Conservation (phyloP, 2,113 vertebrate species). For the Ahaetulla prasina region DNA sequence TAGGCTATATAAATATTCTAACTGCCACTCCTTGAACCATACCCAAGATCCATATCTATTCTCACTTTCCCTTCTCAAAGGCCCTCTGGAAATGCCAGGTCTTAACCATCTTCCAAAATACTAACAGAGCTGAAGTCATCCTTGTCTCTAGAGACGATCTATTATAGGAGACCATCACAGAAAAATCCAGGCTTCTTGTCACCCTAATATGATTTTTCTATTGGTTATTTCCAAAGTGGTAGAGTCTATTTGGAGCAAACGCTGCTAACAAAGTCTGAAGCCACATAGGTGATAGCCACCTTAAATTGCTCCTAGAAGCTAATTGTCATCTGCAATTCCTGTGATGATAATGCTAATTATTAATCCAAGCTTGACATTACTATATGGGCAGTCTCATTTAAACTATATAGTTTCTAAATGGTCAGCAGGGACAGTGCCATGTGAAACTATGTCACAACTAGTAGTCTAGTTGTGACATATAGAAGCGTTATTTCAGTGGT, state of each 20-base stretch:
- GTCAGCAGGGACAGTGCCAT: not conserved
- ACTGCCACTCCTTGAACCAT: not conserved
- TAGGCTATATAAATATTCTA: not conserved
- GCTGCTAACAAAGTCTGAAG: not conserved
- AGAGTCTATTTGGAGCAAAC: not conserved
- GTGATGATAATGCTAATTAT: not conserved
- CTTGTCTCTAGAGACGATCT: not conserved
- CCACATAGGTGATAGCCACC: not conserved
- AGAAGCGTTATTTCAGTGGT: too few relatives aligned
- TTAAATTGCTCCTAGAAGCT: not conserved
- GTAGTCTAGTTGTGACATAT: not conserved
- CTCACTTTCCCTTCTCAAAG: not conserved
- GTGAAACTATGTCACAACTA: not conserved
- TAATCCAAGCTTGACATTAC: not conserved
- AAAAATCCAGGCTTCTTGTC: not conserved
- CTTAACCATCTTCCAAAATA: not conserved
- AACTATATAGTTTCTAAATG: not conserved
- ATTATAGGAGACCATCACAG: not conserved
- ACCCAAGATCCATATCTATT: not conserved
- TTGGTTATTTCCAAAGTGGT: not conserved
- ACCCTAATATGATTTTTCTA: not conserved
- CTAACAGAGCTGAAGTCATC: not conserved
- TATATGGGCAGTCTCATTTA: not conserved
- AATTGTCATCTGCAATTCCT: not conserved
- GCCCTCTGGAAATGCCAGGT: not conserved